phyloP scores from a whole-genome alignment of 2,113 vertebrate genomes.

The Spheniscus mendiculus region DNA sequence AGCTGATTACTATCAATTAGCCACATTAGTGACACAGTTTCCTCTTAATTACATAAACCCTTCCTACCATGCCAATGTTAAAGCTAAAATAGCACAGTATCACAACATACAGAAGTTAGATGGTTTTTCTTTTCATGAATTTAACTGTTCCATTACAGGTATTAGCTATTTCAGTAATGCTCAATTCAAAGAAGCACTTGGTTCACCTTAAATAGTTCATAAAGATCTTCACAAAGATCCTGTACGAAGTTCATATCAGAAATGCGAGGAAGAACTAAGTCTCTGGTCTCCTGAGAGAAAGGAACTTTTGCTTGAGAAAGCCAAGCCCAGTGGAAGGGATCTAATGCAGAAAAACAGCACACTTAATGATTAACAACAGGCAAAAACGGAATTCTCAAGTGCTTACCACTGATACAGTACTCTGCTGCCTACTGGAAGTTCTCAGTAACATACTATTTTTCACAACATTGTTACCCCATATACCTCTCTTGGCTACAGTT shows the following conservation, averaged over 20 bases:
- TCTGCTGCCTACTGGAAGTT: neutral
- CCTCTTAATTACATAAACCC: neutral
- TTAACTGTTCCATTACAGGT: neutral
- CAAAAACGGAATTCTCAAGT: neutral
- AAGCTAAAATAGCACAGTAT: neutral
- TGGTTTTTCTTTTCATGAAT: too few species aligned
- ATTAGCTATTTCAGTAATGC: neutral
- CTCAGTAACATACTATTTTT: neutral
- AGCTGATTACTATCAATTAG: neutral
- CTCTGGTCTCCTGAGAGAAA: slow-evolving; percentile 93
- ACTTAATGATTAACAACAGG: neutral
- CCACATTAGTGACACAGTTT: neutral
- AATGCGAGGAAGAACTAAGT: slow-evolving; percentile 88
- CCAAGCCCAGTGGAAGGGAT: slow-evolving; percentile 98
- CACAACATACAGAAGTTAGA: neutral
- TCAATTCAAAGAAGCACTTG: neutral
- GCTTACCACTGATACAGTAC: neutral
- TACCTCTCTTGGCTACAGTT: neutral
- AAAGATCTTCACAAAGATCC: slow-evolving; percentile 97
- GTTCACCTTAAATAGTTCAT: slow-evolving; percentile 94
- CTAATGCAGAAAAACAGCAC: slow-evolving; percentile 55
- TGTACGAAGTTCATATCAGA: slow-evolving; percentile 99
- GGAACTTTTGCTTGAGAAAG: slow-evolving; percentile 94
- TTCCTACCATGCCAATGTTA: neutral
- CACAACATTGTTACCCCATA: neutral